Conservation (phyloP, 2,797 vertebrate genomes). For the Rhinichthys osculus region DNA sequence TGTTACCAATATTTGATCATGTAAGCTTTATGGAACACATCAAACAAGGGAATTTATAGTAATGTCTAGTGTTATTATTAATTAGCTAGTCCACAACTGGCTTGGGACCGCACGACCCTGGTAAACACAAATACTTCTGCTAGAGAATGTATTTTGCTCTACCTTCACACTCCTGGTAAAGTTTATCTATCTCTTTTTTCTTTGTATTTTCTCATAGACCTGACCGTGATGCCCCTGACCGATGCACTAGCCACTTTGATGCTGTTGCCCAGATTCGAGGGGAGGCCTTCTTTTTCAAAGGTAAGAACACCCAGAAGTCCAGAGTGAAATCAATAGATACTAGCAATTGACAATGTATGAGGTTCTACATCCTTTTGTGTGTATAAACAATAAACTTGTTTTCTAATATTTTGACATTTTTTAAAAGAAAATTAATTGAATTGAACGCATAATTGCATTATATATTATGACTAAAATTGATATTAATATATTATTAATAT, state of each 20-base stretch:
- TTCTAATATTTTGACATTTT: neutral
- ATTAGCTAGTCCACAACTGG: no score
- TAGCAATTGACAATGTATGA: neutral
- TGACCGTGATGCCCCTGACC: conserved; percentile 83
- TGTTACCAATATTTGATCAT: no score
- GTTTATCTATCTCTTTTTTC: conserved; percentile 26
- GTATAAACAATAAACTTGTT: neutral
- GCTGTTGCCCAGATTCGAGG: conserved; percentile 97
- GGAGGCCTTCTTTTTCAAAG: conserved; percentile 97
- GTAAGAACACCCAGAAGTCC: conserved; percentile 64
- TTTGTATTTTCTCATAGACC: conserved; percentile 59
- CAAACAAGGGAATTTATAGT: no score
- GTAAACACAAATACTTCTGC: conserved; percentile 24
- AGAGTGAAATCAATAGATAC: neutral
- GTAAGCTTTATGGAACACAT: no score
- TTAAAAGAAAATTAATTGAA: neutral
- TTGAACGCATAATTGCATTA: neutral
- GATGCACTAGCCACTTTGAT: conserved; percentile 88
- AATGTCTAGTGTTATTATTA: no score
- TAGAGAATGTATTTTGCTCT: neutral
- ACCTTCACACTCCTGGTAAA: neutral
- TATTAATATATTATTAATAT: neutral
- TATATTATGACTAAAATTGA: neutral
- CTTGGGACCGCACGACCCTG: no score
- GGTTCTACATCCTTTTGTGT: neutral